Base-by-base conservation (phyloP, 2,113 vertebrate genomes). In the Tupaia tana region DNA sequence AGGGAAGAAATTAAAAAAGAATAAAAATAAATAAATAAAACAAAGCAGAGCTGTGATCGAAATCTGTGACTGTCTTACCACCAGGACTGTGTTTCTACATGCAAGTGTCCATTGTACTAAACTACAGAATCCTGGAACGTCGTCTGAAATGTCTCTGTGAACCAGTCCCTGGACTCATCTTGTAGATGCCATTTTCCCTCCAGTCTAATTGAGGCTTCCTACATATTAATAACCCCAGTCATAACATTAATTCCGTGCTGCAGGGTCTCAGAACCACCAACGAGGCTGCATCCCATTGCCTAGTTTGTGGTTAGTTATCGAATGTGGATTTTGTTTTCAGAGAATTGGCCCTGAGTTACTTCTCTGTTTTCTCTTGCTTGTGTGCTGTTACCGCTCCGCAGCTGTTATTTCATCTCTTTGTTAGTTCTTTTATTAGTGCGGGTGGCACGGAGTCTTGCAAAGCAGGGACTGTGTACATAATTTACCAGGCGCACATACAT, bases 401-500 rank as follows among this genome's bases (percentile, higher is more conserved):
- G 58, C 86, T 71, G 80, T 93, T 71, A 43, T 20, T 58, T 91
- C 13, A 25, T 80, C 56, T 63, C 61, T 84, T 77, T 27, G 4
- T 80, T 27, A 43, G 59, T 43, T 82, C 67, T 78, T 67, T 77
- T 92, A 31, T 84, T 66, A 31, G 4, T 25, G 13, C 58, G 88
- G 6, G 79, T 85, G 84, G 67, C 69, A 56, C 59, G 27, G 80
- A 52, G 59, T 12, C 81, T 8, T 58, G 24, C 34, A 12, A 77
- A 75, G 80, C 85, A 91, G 75, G n/a, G 80, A 16, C 24, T 3
- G 1, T 24, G 58, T 93, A 69, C 97, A 85, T 92, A 95, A 96
- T 95, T 93, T 52, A 88, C 13, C 52, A 73, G 78, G 2, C 54
- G 54, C 11, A 13, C 1, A 58, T 43, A 5, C 0, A 0, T 15